Evolutionary conservation across 35 echinoderm and acorn worm species (phyloP).

Genomic region (Lytechinus variegatus): DNA sequence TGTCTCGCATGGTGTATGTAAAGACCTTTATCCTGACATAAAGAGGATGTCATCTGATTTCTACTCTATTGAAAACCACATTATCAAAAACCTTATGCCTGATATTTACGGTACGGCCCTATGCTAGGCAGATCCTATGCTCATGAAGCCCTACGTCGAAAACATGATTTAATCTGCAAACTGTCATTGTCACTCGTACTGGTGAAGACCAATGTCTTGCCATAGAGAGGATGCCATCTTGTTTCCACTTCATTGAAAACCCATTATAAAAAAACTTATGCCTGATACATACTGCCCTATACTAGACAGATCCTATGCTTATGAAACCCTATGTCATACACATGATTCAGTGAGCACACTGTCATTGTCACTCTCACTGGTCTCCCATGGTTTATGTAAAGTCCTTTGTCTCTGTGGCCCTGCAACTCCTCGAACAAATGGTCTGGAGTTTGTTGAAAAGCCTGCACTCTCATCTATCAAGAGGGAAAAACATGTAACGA

Average conservation of each 20-base stretch:
- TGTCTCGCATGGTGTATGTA: background rate
- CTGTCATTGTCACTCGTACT: conserved; percentile 68
- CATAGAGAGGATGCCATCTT: no score
- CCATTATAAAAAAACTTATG: no score
- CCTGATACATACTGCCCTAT: background rate
- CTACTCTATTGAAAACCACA: background rate
- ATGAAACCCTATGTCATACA: conserved; percentile 53
- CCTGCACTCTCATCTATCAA: conserved; percentile 59
- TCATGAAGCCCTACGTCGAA: conserved; percentile 37
- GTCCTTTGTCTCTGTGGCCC: background rate
- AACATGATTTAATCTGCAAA: conserved; percentile 64
- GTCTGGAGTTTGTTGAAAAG: conserved; percentile 50
- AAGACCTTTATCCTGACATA: background rate
- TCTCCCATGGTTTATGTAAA: conserved; percentile 21
- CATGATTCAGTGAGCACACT: conserved; percentile 72
- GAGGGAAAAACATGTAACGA: background rate
- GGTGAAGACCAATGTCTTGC: background rate
- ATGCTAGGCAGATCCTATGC: background rate
- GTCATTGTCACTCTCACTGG: conserved; percentile 65
- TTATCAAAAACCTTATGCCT: background rate
- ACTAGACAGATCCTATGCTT: background rate
- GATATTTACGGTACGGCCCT: background rate
- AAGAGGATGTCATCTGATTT: background rate
- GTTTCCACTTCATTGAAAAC: no score
- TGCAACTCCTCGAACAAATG: conserved; percentile 63